Evolutionary conservation across 2,888 invertebrate genomes (phyloP), one percentile per base, ranked within the genome.

Genomic region (Volucella inflata): DNA sequence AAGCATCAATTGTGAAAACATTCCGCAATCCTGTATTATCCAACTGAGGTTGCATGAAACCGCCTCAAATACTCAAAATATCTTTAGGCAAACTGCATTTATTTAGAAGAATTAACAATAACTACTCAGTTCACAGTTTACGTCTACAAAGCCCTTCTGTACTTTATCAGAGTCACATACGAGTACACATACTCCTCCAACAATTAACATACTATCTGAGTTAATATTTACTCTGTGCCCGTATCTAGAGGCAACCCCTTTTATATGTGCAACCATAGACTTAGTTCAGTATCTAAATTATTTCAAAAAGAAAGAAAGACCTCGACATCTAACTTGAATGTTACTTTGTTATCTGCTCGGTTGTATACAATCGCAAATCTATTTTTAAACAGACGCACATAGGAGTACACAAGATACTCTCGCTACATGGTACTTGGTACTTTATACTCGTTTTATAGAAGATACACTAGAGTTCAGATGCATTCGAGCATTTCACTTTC

Each of bases 401-500:
- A 40, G 16, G n/a, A n/a, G n/a, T n/a, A n/a, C n/a, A 10, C 10
- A 12, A 38, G 30, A 30, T 30, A 30, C 30, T 30, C 30, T 30
- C 30, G 30, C 6, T 30, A 30, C 6, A 30, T 30, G 30, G 30
- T 30, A 30, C 30, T 30, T 30, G 30, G 30, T 30, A 30, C 30
- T 30, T 30, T 4, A 6, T 30, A 30, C 30, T 55, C 11, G 40
- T 40, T 60, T 75, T 64, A 76, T 71, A 76, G 67, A 76, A 80
- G 75, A 85, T 50, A 62, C 75, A 65, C 75, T 65, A 65, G 68
- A 71, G 74, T 74, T 68, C 67, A 74, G 64, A 80, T 71, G 80
- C 84, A 80, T 80, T 75, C 40, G 55, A 78, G 68, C 68, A 70
- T 75, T 84, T 84, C 79, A 84, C 83, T 79, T 84, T 84, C 83